Evolutionary conservation across 2,888 invertebrate genomes (phyloP), one percentile per base, ranked within the genome.

Genomic region (Lagria hirta): DNA sequence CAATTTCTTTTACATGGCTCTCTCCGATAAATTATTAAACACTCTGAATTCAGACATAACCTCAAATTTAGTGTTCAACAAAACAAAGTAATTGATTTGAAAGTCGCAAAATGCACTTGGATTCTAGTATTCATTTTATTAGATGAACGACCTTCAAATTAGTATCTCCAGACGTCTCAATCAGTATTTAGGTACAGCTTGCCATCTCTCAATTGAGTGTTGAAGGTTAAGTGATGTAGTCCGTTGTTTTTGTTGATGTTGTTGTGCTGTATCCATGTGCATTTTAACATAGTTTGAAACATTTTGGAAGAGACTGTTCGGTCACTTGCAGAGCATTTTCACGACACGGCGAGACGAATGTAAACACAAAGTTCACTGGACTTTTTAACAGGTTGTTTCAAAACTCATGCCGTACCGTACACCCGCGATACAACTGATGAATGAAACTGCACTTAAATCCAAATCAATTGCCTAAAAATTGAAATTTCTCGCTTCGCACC

Each of bases 371-470:
- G 65, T 65, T 65, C 66, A 65, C 54, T 61, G 62, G 51, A 62
- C 67, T 47, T 51, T 50, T 62, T 65, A 67, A 66, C 66, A 68
- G 65, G 67, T 68, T 65, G 66, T 64, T 65, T 58, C 27, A 15
- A 22, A 34, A 41, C 33, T 27, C 41, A 41, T 41, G 41, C 11
- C 34, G 29, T n/a, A 2, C 21, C 7, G 18, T 41, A 15, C 27
- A 15, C 20, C 26, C 11, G 11, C 3, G 11, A 3, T 22, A 15
- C 12, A 27, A 3, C 10, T 20, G 21, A 41, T 41, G 33, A 41
- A 41, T 41, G 33, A 41, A 41, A 41, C 41, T 11, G 12, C 8
- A 3, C 3, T 2, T 3, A 10, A 12, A 4, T 12, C 12, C 12
- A 8, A 12, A 2, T 18, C 8, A 11, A 26, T 5, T 3, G 10